Evolutionary conservation across 2,888 invertebrate genomes (phyloP).

Genomic region (Noctua janthina): DNA sequence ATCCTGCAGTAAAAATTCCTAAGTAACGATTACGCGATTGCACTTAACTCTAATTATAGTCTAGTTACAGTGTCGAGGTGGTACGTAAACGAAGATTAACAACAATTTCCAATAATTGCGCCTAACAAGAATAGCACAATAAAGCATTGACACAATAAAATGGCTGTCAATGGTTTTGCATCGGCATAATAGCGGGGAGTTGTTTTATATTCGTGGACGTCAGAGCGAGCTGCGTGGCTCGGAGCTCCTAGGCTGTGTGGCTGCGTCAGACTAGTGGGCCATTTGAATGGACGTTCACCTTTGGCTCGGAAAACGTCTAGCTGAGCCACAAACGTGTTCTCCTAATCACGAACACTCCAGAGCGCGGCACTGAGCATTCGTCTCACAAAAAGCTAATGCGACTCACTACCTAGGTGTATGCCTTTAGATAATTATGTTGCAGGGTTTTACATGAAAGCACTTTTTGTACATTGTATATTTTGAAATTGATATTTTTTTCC

Average conservation of each 20-base stretch:
- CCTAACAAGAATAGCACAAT: conserved; percentile 45
- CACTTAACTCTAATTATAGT: conserved; percentile 31
- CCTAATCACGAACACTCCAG: conserved; percentile 54
- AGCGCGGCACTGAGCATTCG: conserved; percentile 27
- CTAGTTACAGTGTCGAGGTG: conserved; percentile 25
- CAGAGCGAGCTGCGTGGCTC: conserved; percentile 4
- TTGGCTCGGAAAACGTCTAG: conserved; percentile 52
- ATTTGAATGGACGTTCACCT: conserved; percentile 65
- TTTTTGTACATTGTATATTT: background rate
- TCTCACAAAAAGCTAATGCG: conserved; percentile 24
- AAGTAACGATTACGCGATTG: conserved; percentile 18
- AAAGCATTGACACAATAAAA: conserved; percentile 48
- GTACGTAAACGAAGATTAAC: conserved; percentile 32
- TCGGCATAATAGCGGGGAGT: conserved; percentile 40
- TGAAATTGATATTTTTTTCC: background rate
- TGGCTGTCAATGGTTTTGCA: conserved; percentile 30
- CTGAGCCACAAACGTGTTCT: conserved; percentile 58
- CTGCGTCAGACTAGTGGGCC: conserved; percentile 46
- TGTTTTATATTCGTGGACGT: conserved; percentile 33
- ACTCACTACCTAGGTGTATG: background rate
- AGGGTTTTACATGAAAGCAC: background rate
- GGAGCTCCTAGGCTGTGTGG: conserved; percentile 3
- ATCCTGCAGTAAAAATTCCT: background rate
- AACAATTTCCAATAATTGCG: conserved; percentile 48
- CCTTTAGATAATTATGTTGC: background rate